A percentile compares a stretch with the other conserved stretches of the same genome.
Conservation (phyloP, 92 coral and sea anemone species). For the Zoanthus gigantus region DNA sequence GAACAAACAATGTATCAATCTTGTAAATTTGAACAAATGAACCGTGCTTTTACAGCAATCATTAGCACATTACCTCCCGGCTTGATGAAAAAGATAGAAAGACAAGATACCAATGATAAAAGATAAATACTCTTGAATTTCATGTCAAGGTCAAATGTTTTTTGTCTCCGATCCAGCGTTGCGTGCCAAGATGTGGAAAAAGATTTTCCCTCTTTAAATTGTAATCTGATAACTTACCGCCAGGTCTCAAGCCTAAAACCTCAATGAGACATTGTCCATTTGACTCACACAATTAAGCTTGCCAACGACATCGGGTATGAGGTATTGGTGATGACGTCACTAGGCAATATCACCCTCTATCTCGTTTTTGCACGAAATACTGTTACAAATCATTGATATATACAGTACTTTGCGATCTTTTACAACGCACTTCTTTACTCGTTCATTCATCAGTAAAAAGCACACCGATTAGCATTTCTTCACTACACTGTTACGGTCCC, state of each 20-base stretch:
- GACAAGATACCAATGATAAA: slow-evolving; percentile 19
- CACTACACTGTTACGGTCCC: slow-evolving; percentile 4
- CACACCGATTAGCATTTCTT: not conserved
- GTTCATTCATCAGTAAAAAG: not conserved
- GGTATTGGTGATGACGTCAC: slow-evolving; percentile 23
- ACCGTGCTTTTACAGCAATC: slow-evolving; percentile 28
- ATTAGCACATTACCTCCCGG: slow-evolving; percentile 41
- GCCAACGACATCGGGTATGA: slow-evolving; percentile 28
- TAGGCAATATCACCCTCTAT: slow-evolving; percentile 8
- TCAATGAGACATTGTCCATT: slow-evolving; percentile 41
- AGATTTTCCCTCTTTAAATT: slow-evolving; percentile 47
- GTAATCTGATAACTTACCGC: slow-evolving; percentile 41
- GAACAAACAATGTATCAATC: not conserved
- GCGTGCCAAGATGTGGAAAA: slow-evolving; percentile 31
- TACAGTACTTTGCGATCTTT: not conserved
- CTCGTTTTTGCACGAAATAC: slow-evolving; percentile 8
- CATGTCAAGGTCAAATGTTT: slow-evolving; percentile 39
- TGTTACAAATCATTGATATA: not conserved
- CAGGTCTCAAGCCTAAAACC: slow-evolving; percentile 1
- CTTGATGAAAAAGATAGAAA: slow-evolving; percentile 39
- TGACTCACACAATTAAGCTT: not conserved
- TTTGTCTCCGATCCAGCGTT: slow-evolving; percentile 19
- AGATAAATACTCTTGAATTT: slow-evolving; percentile 2
- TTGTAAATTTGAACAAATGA: slow-evolving; percentile 14
- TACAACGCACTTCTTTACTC: not conserved